Percentiles rank a stretch among this genome's conserved stretches.
Evolutionary conservation across 2,888 invertebrate species (phyloP).

Genomic region (Caenorhabditis macrosperma): DNA sequence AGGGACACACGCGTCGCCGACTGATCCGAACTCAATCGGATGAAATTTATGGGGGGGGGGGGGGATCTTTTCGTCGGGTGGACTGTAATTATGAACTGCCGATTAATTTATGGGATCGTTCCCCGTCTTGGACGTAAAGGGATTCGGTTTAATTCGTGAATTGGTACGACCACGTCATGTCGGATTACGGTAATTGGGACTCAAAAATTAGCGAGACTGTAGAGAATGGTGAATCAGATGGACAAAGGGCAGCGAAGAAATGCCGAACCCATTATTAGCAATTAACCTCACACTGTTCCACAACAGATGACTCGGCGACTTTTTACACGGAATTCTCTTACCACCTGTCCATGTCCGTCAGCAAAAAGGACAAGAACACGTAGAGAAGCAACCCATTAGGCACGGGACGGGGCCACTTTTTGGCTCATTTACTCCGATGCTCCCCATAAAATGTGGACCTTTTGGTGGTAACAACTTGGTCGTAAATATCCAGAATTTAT

Average conservation of each 20-base stretch:
- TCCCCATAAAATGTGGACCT: slow-evolving; percentile 54
- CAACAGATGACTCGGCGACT: slow-evolving; percentile 54
- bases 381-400: slow-evolving; percentile 35
- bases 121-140: slow-evolving; percentile 14
- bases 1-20: slow-evolving; percentile 26
- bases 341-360: slow-evolving; percentile 54
- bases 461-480: slow-evolving; percentile 52
- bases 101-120: slow-evolving; percentile 55
- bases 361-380: slow-evolving; percentile 11
- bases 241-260: slow-evolving; percentile 55
- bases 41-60: slow-evolving; percentile 55
- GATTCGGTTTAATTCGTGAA: slow-evolving; percentile 38
- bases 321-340: slow-evolving; percentile 17
- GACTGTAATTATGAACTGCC: slow-evolving; percentile 56
- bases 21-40: slow-evolving; percentile 43
- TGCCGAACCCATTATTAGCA: slow-evolving; percentile 59
- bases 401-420: slow-evolving; percentile 30
- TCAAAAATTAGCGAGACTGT: slow-evolving; percentile 36
- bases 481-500: slow-evolving; percentile 53
- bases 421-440: slow-evolving; percentile 56
- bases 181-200: slow-evolving; percentile 51
- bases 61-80: slow-evolving; percentile 7
- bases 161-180: slow-evolving; percentile 29
- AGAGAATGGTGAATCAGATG: slow-evolving; percentile 45
- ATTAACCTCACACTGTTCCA: slow-evolving; percentile 54